A percentile compares a stretch with the other conserved stretches of the same genome.
These are phyloP conservation scores for Bubo scandiacus DNA, from an alignment of 2,113 vertebrate genomes.

Conservation along the genomic window DNA sequence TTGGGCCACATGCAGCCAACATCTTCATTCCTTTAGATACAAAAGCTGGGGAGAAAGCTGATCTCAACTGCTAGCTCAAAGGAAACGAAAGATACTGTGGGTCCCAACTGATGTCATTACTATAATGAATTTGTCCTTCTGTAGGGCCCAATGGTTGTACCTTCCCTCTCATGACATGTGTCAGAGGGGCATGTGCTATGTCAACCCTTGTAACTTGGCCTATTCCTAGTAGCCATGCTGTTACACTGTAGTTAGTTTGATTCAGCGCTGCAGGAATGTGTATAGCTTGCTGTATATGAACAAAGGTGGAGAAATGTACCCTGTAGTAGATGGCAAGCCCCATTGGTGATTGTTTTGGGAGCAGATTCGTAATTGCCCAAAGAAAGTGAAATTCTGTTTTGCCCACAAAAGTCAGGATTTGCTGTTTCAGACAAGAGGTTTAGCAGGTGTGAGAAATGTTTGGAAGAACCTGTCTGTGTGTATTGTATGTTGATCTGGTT, in stretches of 20 bases:
- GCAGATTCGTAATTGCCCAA: background rate
- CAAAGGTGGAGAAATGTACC: no score
- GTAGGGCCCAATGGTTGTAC: background rate
- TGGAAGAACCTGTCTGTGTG: background rate
- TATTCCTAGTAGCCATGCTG: background rate
- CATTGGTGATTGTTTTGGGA: background rate
- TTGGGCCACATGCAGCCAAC: accelerated
- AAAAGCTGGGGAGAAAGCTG: background rate
- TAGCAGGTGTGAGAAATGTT: background rate
- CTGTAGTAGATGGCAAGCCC: no score
- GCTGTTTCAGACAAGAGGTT: background rate
- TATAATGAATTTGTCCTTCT: background rate
- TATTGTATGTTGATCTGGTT: background rate
- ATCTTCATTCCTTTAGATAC: background rate
- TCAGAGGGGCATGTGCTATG: accelerated
- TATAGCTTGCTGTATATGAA: background rate
- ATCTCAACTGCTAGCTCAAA: no score
- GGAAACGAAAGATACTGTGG: background rate
- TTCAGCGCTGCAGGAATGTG: background rate
- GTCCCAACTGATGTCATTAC: background rate
- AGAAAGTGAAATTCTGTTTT: background rate
- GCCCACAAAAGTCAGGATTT: background rate
- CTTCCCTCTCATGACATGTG: background rate
- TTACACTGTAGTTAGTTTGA: accelerated
- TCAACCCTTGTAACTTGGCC: background rate